Percentiles rank a stretch among this genome's conserved stretches.
Conservation (phyloP, 2,797 vertebrate species). For the Neomorphus geoffroyi region DNA sequence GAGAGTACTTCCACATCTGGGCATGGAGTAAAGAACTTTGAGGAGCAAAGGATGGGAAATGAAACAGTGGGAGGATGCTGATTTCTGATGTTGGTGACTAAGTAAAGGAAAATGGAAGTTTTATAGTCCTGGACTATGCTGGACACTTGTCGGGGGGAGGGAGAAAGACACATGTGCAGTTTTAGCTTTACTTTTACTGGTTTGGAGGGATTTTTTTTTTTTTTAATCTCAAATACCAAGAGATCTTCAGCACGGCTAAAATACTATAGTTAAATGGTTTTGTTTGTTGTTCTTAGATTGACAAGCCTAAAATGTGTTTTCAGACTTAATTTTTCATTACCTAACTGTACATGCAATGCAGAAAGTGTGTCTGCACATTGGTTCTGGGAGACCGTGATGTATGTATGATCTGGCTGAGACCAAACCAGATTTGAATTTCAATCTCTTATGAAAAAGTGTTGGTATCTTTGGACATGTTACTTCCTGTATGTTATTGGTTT, state of each 20-base stretch:
- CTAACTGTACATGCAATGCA: neutral
- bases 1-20: neutral
- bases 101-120: neutral
- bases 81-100: neutral
- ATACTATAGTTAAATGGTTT: neutral
- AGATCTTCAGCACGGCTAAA: neutral
- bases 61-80: neutral
- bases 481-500: neutral
- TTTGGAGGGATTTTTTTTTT: neutral
- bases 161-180: neutral
- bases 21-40: neutral
- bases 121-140: neutral
- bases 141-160: neutral
- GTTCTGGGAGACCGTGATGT: neutral
- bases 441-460: neutral
- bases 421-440: neutral
- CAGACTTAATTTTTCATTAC: neutral
- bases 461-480: neutral
- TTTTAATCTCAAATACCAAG: neutral
- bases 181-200: neutral
- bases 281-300: neutral
- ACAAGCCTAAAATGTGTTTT: neutral
- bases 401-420: neutral
- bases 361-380: neutral
- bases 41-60: neutral